A percentile compares a stretch with the other conserved stretches of the same genome.
Conservation (phyloP, 1,140 invertebrate genomes). For the Melipona quadrifasciata region DNA sequence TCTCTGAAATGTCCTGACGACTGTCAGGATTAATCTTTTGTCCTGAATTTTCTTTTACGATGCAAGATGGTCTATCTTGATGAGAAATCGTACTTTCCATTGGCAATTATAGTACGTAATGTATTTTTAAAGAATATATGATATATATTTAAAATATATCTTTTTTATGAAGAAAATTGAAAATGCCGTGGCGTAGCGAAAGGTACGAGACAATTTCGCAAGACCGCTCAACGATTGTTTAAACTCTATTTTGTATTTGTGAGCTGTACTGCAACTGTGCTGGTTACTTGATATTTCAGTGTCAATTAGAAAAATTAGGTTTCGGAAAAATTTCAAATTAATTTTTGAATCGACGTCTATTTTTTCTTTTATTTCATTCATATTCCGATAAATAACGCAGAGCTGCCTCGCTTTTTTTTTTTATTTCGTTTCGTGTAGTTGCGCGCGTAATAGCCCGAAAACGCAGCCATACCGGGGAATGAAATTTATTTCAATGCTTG, state of each 20-base stretch:
- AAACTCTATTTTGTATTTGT: not conserved
- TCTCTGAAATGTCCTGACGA: too few relatives aligned
- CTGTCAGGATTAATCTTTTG: too few relatives aligned
- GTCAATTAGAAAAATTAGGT: not conserved
- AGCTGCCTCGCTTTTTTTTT: not conserved
- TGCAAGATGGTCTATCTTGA: too few relatives aligned
- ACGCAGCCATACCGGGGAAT: not conserved
- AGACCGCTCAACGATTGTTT: not conserved
- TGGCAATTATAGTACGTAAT: not conserved
- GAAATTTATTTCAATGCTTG: not conserved
- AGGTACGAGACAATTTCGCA: not conserved
- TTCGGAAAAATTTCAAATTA: not conserved
- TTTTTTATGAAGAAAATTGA: too few relatives aligned
- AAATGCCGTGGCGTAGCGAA: not conserved
- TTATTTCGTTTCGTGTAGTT: not conserved
- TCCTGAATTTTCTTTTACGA: too few relatives aligned
- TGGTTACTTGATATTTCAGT: not conserved
- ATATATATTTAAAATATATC: too few relatives aligned
- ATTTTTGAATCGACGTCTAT: not conserved
- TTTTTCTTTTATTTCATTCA: not conserved
- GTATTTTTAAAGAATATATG: too few relatives aligned
- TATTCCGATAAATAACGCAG: not conserved
- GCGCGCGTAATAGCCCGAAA: not conserved
- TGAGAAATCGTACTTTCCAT: too few relatives aligned
- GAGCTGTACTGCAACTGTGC: not conserved